These are phyloP conservation scores for Cyclargus thomasi DNA, from an alignment of 1,140 invertebrate genomes.

Conservation along the genomic window DNA sequence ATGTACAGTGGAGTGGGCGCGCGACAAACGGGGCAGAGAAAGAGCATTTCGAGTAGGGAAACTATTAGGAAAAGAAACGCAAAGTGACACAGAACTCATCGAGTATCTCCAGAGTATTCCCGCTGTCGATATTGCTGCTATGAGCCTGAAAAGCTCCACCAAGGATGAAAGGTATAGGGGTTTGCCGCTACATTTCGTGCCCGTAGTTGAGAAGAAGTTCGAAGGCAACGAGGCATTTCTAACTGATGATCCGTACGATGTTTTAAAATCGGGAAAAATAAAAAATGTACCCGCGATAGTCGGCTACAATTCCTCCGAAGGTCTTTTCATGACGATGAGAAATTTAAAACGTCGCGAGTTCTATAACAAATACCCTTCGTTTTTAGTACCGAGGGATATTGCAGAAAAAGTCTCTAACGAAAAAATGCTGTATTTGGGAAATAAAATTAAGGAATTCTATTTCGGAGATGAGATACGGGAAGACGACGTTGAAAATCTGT, in stretches of 20 bases:
- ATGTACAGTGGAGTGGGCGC: slow-evolving; percentile 78
- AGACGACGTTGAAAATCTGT: slow-evolving; percentile 41
- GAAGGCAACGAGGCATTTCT: slow-evolving; percentile 49
- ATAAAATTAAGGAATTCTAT: slow-evolving; percentile 49
- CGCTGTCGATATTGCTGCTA: slow-evolving; percentile 25
- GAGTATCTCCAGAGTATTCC: slow-evolving; percentile 59
- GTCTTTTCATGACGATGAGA: slow-evolving; percentile 56
- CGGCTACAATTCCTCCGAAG: slow-evolving; percentile 76
- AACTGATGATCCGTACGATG: slow-evolving; percentile 39
- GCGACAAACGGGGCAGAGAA: slow-evolving; percentile 79
- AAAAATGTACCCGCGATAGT: slow-evolving; percentile 76
- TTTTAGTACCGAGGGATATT: slow-evolving; percentile 39
- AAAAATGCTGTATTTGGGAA: slow-evolving; percentile 28
- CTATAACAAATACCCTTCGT: slow-evolving; percentile 39
- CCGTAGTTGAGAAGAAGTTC: slow-evolving; percentile 61
- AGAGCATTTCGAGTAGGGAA: slow-evolving; percentile 56
- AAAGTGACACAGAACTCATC: slow-evolving; percentile 54
- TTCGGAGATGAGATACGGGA: slow-evolving; percentile 67
- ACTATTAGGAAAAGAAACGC: slow-evolving; percentile 56
- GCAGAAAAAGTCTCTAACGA: slow-evolving; percentile 25
- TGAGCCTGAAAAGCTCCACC: slow-evolving; percentile 43
- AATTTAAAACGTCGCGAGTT: slow-evolving; percentile 32
- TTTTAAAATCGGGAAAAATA: slow-evolving; percentile 51
- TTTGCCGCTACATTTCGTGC: slow-evolving; percentile 53
- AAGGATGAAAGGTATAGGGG: slow-evolving; percentile 43